Evolutionary conservation across 1,140 invertebrate species (phyloP).

Genomic region (Papilio helenus): DNA sequence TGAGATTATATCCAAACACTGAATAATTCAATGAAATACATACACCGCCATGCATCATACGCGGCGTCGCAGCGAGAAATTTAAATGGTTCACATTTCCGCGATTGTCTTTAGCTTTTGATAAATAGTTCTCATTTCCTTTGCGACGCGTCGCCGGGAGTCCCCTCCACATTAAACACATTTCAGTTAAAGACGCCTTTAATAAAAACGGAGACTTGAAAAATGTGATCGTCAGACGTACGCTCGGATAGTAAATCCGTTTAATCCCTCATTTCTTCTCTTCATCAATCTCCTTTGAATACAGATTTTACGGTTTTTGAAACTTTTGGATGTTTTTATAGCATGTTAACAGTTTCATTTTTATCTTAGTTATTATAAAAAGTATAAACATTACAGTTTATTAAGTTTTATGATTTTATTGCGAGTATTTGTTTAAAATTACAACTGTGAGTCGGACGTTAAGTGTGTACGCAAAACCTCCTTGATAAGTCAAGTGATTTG

Average conservation of each 20-base stretch:
- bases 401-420: too few relatives aligned
- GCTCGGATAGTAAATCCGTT: neutral
- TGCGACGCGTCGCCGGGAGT: neutral
- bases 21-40: neutral
- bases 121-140: constrained; percentile 26
- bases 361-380: neutral
- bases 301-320: neutral
- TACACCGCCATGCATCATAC: neutral
- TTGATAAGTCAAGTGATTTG: neutral
- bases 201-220: neutral
- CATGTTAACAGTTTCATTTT: neutral
- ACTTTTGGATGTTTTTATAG: neutral
- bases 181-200: neutral
- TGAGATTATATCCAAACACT: too few relatives aligned
- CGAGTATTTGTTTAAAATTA: too few relatives aligned
- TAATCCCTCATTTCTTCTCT: neutral
- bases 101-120: constrained; percentile 30
- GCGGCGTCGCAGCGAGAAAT: constrained; percentile 1
- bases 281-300: neutral
- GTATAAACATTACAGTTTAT: neutral
- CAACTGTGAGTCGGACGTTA: too few relatives aligned
- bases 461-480: neutral
- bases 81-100: constrained; percentile 32
- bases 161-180: neutral
- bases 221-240: neutral